Percentiles rank a stretch among this genome's conserved stretches.
Conservation (phyloP, 2,113 vertebrate species). For the Propithecus coquereli region DNA sequence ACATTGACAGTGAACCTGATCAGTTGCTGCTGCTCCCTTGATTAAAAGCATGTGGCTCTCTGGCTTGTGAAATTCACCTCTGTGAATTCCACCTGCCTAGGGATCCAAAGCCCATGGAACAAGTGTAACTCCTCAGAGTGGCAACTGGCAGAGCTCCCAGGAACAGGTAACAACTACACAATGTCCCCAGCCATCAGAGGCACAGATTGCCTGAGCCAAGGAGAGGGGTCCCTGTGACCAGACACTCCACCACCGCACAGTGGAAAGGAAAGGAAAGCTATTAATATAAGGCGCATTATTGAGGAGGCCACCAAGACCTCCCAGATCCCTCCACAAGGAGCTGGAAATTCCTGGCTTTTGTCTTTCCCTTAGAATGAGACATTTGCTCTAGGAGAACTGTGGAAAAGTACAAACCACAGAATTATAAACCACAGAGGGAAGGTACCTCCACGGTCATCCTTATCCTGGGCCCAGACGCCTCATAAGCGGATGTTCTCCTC, state of each 20-base stretch:
- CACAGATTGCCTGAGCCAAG: background rate
- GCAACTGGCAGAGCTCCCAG: background rate
- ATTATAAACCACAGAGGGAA: background rate
- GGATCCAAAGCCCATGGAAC: background rate
- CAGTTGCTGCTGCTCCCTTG: background rate
- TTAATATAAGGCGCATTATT: background rate
- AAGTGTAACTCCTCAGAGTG: slow-evolving; percentile 1
- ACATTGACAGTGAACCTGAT: background rate
- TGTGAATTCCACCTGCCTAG: background rate
- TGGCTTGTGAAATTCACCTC: background rate
- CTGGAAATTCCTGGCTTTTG: slow-evolving; percentile 26
- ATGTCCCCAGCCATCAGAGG: background rate
- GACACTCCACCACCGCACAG: background rate
- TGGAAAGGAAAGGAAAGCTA: background rate
- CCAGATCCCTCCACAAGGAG: background rate
- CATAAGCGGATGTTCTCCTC: background rate
- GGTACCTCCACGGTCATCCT: background rate
- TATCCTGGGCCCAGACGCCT: background rate
- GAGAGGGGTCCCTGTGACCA: background rate
- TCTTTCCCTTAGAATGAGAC: slow-evolving; percentile 8
- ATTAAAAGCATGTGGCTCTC: background rate
- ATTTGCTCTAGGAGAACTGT: background rate
- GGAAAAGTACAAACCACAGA: slow-evolving; percentile 31
- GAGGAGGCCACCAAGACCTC: background rate
- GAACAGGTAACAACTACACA: background rate